Conservation (phyloP, 2,113 vertebrate species). For the Myxocyprinus asiaticus region DNA sequence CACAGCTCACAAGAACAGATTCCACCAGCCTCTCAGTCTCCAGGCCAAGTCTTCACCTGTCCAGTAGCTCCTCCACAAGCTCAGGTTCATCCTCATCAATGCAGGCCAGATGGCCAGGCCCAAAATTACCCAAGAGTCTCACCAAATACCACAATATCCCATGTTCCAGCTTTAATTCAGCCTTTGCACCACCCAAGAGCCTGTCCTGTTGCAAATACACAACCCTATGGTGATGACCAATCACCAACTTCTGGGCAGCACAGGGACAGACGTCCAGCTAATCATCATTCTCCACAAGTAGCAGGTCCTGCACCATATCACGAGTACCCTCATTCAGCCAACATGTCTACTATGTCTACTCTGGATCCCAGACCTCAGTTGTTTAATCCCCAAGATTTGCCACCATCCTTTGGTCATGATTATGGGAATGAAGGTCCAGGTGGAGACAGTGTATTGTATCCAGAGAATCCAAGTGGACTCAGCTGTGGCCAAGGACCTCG, state of each 20-base stretch:
- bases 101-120: constrained; percentile 66
- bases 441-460: constrained; percentile 63
- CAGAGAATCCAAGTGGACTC: constrained; percentile 61
- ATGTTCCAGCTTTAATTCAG: constrained; percentile 67
- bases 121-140: constrained; percentile 64
- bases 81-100: constrained; percentile 65
- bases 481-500: constrained; percentile 69
- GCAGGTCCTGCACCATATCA: constrained; percentile 63
- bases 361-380: constrained; percentile 71
- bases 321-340: constrained; percentile 58
- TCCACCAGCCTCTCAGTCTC: constrained; percentile 66
- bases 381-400: constrained; percentile 67
- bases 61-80: constrained; percentile 59
- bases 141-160: constrained; percentile 65
- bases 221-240: constrained; percentile 64
- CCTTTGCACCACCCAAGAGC: constrained; percentile 65
- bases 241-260: constrained; percentile 58
- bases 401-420: constrained; percentile 71
- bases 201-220: constrained; percentile 66
- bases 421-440: constrained; percentile 71
- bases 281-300: constrained; percentile 68
- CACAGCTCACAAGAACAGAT: constrained; percentile 66
- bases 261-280: constrained; percentile 63
- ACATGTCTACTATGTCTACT: constrained; percentile 63
- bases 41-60: constrained; percentile 62